Evolutionary conservation across 1,140 invertebrate species (phyloP).

Genomic region (Papilio helenus): DNA sequence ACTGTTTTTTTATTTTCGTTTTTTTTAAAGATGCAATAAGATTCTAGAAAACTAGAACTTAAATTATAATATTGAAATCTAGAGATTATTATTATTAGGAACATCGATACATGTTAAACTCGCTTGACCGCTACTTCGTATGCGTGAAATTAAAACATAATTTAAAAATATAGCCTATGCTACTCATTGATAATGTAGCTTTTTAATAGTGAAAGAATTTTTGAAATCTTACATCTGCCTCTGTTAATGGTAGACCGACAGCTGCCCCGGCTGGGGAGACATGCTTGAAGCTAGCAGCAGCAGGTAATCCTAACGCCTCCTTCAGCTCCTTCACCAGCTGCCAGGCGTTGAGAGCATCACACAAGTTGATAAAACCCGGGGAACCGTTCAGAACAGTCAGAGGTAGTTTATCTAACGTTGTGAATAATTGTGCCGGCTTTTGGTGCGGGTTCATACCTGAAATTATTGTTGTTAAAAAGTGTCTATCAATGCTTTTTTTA

Average conservation of each 20-base stretch:
- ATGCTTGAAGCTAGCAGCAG: slow-evolving; percentile 99
- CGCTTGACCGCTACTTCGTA: no score
- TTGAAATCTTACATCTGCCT: slow-evolving; percentile 85
- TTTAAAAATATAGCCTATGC: no score
- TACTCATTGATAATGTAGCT: no score
- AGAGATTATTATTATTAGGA: no score
- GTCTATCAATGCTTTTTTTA: background rate
- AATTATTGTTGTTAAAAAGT: background rate
- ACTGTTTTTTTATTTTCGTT: slow-evolving; percentile 37
- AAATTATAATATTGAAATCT: no score
- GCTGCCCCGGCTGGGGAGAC: slow-evolving; percentile 98
- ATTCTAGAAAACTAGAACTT: no score
- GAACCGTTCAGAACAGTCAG: slow-evolving; percentile 96
- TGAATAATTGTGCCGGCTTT: slow-evolving; percentile 97
- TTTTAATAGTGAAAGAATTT: no score
- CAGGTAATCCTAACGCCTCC: slow-evolving; percentile 90
- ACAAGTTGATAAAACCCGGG: slow-evolving; percentile 98
- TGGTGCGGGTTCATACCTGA: slow-evolving; percentile 97
- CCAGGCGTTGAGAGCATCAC: slow-evolving; percentile 98
- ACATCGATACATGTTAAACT: no score
- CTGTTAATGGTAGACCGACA: slow-evolving; percentile 90
- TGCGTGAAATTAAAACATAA: no score
- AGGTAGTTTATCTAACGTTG: slow-evolving; percentile 91
- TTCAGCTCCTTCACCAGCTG: slow-evolving; percentile 97
- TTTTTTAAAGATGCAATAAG: no score